phyloP scores from a whole-genome alignment of 2,797 vertebrate genomes.

The Cossypha heuglini region DNA sequence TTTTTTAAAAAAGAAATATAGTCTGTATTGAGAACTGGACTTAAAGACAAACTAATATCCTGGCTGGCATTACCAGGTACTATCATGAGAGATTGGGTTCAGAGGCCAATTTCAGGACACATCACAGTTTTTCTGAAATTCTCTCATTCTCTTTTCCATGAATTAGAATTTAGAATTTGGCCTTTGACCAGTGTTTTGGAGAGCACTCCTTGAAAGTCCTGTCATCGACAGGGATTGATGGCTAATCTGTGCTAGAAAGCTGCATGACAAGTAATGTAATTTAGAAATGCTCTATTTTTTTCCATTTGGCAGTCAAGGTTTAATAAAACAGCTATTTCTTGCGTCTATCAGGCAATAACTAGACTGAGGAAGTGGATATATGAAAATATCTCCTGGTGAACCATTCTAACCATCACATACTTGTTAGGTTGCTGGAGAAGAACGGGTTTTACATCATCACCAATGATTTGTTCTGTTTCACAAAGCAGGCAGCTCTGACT shows the following conservation, averaged over 20 bases:
- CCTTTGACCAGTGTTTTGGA: neutral
- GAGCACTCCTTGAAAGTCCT: neutral
- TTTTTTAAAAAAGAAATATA: neutral
- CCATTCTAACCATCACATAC: neutral
- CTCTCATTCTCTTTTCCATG: neutral
- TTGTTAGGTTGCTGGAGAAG: neutral
- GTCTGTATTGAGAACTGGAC: neutral
- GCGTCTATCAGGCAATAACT: neutral
- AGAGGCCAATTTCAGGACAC: neutral
- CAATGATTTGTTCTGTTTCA: neutral
- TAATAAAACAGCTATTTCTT: neutral
- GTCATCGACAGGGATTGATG: neutral
- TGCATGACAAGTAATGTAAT: neutral
- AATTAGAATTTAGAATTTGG: neutral
- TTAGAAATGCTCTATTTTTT: neutral
- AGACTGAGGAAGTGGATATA: neutral
- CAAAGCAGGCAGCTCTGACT: neutral
- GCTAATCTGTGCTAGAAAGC: neutral
- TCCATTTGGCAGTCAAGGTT: neutral
- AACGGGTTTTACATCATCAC: neutral
- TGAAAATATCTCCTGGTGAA: neutral
- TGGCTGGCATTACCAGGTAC: neutral
- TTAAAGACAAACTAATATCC: neutral
- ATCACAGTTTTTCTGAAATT: neutral
- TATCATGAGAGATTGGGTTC: neutral